These are phyloP conservation scores for Rachycentron canadum DNA, from an alignment of 2,797 vertebrate genomes.

Conservation along the genomic window DNA sequence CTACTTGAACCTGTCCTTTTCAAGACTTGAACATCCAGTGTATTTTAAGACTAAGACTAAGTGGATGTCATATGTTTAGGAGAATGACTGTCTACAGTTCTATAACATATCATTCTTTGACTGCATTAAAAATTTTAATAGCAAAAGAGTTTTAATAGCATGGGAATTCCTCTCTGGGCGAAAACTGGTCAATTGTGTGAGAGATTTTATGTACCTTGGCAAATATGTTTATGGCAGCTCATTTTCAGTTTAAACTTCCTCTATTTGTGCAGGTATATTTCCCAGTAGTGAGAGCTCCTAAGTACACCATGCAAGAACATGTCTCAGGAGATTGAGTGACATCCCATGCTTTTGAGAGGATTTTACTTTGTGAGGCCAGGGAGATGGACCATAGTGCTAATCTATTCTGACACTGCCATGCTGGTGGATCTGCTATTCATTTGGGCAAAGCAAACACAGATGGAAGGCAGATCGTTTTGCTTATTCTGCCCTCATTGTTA, in stretches of 20 bases:
- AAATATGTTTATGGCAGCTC: constrained; percentile 60
- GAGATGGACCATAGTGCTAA: constrained; percentile 81
- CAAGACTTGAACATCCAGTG: constrained; percentile 26
- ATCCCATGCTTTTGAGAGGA: constrained; percentile 79
- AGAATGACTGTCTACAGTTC: constrained; percentile 2
- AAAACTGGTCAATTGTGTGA: constrained; percentile 1
- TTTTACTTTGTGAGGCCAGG: constrained; percentile 79
- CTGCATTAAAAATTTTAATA: constrained; percentile 9
- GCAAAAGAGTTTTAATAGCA: constrained; percentile 8
- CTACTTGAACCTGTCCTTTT: constrained; percentile 68
- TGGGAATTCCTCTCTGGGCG: constrained; percentile 3
- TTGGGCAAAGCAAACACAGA: constrained; percentile 77
- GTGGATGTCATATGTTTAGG: constrained; percentile 15
- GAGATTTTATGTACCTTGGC: constrained; percentile 27
- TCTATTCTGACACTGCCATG: constrained; percentile 81
- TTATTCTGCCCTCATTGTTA: constrained; percentile 68
- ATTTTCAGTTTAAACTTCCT: constrained; percentile 69
- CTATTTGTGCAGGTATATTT: constrained; percentile 78
- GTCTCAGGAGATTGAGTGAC: constrained; percentile 82
- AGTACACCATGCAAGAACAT: constrained; percentile 75
- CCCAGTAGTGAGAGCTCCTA: constrained; percentile 65
- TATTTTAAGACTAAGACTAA: constrained; percentile 27
- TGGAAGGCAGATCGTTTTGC: constrained; percentile 58
- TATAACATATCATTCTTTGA: background rate
- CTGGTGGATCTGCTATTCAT: constrained; percentile 79